Evolutionary conservation across 2,888 invertebrate species (phyloP).

Genomic region (Eupithecia vulgata): DNA sequence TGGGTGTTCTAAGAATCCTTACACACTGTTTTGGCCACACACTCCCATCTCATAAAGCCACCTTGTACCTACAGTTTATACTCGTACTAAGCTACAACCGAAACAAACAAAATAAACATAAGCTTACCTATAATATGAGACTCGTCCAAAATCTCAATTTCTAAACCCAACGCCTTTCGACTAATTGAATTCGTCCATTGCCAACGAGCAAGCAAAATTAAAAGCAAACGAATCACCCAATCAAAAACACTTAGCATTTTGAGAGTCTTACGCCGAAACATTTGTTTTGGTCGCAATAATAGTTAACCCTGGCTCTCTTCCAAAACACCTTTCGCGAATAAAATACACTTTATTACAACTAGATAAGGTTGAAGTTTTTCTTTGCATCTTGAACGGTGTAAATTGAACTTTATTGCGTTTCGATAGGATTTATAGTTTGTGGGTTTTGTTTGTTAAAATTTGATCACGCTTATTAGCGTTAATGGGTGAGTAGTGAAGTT

Average conservation of each 20-base stretch:
- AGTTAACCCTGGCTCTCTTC: constrained; percentile 45
- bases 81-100: too few species aligned
- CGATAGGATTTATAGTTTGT: constrained; percentile 21
- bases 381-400: constrained; percentile 1
- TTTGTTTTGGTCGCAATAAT: constrained; percentile 49
- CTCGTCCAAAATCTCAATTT: neutral
- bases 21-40: too few species aligned
- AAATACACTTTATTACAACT: constrained; percentile 20
- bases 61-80: neutral
- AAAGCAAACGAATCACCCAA: constrained; percentile 42
- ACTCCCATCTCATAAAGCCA: too few species aligned
- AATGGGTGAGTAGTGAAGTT: constrained; percentile 40
- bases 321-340: constrained; percentile 40
- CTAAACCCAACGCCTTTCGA: constrained; percentile 6
- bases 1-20: too few species aligned
- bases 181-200: constrained; percentile 19
- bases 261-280: constrained; percentile 40
- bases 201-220: constrained; percentile 33
- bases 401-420: constrained; percentile 28
- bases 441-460: constrained; percentile 38
- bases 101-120: neutral
- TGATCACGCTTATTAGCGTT: constrained; percentile 46
- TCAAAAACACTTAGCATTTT: constrained; percentile 47
- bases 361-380: constrained; percentile 24
- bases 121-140: neutral